Evolutionary conservation across 2,113 vertebrate genomes (phyloP).

Genomic region (Prietella phreatophila): DNA sequence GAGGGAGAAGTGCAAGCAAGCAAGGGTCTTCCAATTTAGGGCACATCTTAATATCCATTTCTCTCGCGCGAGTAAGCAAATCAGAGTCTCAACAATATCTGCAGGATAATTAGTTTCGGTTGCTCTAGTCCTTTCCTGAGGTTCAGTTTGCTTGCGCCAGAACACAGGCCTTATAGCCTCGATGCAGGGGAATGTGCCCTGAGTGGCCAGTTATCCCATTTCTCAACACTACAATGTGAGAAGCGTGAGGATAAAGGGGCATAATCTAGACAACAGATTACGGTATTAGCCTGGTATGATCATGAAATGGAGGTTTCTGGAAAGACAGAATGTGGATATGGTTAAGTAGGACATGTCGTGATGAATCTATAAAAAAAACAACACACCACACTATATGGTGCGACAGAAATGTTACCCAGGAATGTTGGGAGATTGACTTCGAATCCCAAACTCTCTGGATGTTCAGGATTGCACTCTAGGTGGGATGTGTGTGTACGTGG

Average conservation of each 20-base stretch:
- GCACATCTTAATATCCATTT: conserved; percentile 39
- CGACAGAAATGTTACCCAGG: neutral
- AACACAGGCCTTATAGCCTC: conserved; percentile 2
- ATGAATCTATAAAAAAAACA: conserved; percentile 19
- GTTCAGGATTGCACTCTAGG: neutral
- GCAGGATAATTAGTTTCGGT: conserved; percentile 25
- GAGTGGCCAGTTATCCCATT: conserved; percentile 25
- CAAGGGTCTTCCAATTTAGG: conserved; percentile 25
- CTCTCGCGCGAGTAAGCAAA: conserved; percentile 37
- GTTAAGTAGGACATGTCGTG: conserved; percentile 29
- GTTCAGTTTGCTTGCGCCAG: conserved; percentile 19
- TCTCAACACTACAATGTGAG: conserved; percentile 7
- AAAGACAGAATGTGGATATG: conserved; percentile 42
- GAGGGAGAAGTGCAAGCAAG: conserved; percentile 17
- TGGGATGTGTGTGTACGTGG: neutral
- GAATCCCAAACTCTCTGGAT: neutral
- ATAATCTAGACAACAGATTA: conserved; percentile 40
- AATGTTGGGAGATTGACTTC: neutral
- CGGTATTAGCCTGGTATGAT: conserved; percentile 32
- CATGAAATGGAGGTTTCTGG: conserved; percentile 30
- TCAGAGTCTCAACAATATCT: conserved; percentile 23
- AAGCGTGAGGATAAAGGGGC: neutral
- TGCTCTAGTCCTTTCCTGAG: conserved; percentile 30
- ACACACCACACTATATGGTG: too few relatives aligned
- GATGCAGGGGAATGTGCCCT: conserved; percentile 18